Conservation (phyloP, 2,797 vertebrate species). For the Cryptoprocta ferox region DNA sequence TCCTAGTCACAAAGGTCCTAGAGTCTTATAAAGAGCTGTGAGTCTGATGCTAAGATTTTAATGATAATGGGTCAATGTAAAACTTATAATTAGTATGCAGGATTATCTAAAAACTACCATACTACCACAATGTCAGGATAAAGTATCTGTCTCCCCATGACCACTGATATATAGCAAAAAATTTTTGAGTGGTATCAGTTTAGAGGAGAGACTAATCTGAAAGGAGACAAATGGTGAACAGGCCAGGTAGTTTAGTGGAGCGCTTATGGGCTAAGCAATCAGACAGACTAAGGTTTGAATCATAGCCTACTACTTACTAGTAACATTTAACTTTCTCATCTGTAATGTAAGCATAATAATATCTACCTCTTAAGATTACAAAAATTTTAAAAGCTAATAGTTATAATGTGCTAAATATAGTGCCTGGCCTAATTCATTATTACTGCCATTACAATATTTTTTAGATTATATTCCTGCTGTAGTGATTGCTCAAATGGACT, state of each 20-base stretch:
- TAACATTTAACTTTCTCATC: conserved; percentile 7
- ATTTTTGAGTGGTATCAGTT: not conserved
- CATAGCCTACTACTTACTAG: not conserved
- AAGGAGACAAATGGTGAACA: not conserved
- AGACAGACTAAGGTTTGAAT: not conserved
- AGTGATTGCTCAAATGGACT: not conserved
- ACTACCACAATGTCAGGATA: not conserved
- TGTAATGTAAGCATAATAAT: not conserved
- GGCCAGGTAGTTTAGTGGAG: not conserved
- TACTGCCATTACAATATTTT: not conserved
- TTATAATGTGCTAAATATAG: not conserved
- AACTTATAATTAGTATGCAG: not conserved
- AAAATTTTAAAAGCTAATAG: conserved; percentile 12
- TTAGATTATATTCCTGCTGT: not conserved
- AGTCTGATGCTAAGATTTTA: not conserved
- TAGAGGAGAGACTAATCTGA: not conserved
- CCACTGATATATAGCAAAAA: not conserved
- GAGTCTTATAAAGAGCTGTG: not conserved
- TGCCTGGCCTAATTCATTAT: not conserved
- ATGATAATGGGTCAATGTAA: conserved; percentile 37
- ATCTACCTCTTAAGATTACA: not conserved
- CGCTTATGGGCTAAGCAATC: not conserved
- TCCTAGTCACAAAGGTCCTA: not conserved
- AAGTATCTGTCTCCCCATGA: not conserved
- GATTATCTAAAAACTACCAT: not conserved